Evolutionary conservation across 2,113 vertebrate genomes (phyloP).

Genomic region (Scartelaos histophorus): DNA sequence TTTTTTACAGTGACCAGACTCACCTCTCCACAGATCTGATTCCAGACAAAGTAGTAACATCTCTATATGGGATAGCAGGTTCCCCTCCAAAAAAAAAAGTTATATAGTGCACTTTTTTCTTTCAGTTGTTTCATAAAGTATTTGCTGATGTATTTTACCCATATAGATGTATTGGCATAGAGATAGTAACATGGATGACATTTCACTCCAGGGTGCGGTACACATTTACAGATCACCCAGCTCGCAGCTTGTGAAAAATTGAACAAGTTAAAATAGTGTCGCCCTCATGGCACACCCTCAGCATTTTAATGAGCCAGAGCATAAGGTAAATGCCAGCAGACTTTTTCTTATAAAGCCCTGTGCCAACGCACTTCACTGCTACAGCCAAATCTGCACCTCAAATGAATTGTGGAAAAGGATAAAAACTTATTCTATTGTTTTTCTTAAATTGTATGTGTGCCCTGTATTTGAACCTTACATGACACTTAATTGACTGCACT

Average conservation of each 20-base stretch:
- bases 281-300: slow-evolving; percentile 57
- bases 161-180: background rate
- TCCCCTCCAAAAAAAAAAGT: no score
- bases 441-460: no score
- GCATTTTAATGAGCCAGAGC: slow-evolving; percentile 64
- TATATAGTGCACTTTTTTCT: background rate
- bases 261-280: slow-evolving; percentile 64
- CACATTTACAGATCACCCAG: slow-evolving; percentile 38
- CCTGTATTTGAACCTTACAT: no score
- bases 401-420: no score
- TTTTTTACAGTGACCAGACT: no score
- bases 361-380: slow-evolving; percentile 46
- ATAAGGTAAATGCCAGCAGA: slow-evolving; percentile 65
- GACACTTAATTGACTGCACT: no score
- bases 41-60: no score
- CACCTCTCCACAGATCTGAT: no score
- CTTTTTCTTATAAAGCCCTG: slow-evolving; percentile 42
- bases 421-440: no score
- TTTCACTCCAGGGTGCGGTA: slow-evolving; percentile 13
- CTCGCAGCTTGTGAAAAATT: slow-evolving; percentile 68
- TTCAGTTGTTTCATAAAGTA: background rate
- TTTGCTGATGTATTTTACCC: background rate
- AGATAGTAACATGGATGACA: background rate
- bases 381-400: slow-evolving; percentile 35
- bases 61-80: no score